Conservation (phyloP, 37 sponge, comb jelly and placozoan species). For the Amphimedon queenslandica region DNA sequence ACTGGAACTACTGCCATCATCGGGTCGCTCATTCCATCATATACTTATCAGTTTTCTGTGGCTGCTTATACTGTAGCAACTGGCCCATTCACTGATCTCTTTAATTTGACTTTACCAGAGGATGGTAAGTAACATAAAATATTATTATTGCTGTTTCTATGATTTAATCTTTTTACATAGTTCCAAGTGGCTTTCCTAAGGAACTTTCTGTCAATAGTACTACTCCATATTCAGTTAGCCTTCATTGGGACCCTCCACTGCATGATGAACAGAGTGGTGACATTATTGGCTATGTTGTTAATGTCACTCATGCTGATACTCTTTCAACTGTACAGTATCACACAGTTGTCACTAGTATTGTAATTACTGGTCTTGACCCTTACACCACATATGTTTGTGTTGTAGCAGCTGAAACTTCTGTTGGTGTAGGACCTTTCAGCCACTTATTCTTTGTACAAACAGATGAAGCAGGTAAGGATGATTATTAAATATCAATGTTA, state of each 20-base stretch:
- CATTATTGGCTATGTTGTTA: background rate
- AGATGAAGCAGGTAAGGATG: conserved; percentile 11
- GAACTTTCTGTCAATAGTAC: background rate
- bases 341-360: background rate
- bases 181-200: conserved; percentile 12
- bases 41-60: conserved; percentile 6
- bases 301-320: conserved; percentile 8
- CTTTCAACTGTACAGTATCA: conserved; percentile 6
- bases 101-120: conserved; percentile 19
- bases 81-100: conserved; percentile 26
- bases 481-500: background rate
- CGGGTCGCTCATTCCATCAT: conserved; percentile 4
- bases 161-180: background rate
- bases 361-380: conserved; percentile 1
- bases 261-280: background rate
- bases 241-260: conserved; percentile 18
- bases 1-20: background rate
- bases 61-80: conserved; percentile 9
- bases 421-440: conserved; percentile 39
- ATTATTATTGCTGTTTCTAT: background rate
- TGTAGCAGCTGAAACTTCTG: conserved; percentile 32
- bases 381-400: conserved; percentile 13
- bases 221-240: background rate
- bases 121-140: conserved; percentile 5
- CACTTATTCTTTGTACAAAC: conserved; percentile 10